Evolutionary conservation across 2,113 vertebrate species (phyloP).

Genomic region (Peromyscus californicus): DNA sequence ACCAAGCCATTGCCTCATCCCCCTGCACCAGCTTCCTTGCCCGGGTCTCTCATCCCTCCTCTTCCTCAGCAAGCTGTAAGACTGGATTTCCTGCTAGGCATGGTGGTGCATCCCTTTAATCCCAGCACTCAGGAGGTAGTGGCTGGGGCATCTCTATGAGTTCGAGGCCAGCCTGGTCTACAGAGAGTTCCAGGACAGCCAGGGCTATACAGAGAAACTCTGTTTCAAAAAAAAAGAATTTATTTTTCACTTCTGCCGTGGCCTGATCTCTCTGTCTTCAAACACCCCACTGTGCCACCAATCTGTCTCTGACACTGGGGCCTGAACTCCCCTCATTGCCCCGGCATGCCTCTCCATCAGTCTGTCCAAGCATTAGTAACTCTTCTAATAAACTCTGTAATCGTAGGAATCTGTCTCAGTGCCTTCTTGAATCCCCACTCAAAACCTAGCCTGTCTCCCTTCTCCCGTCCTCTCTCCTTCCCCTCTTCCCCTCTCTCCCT

Average conservation of each 20-base stretch:
- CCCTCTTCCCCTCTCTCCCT: accelerated
- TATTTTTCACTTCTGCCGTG: not conserved
- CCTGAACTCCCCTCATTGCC: not conserved
- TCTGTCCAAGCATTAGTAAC: not conserved
- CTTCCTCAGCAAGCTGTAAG: not conserved
- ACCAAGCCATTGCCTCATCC: not conserved
- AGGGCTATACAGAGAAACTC: not conserved
- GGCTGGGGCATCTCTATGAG: not conserved
- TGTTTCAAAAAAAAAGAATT: not conserved
- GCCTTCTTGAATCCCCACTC: not conserved
- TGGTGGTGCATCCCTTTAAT: too few species aligned
- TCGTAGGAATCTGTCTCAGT: not conserved
- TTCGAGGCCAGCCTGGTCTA: not conserved
- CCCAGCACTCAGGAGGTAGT: too few species aligned
- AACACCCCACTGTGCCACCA: not conserved
- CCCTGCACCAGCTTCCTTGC: not conserved
- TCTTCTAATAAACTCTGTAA: not conserved
- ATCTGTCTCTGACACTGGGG: not conserved
- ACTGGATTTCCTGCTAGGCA: too few species aligned
- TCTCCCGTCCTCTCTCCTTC: too few species aligned
- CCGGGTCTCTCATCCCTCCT: not conserved
- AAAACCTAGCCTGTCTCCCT: not conserved
- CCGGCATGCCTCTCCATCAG: not conserved
- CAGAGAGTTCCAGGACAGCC: not conserved
- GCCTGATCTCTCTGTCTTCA: not conserved